Percentiles rank a stretch among this genome's conserved stretches.
These are phyloP conservation scores for Apteryx mantelli DNA, from an alignment of 2,113 vertebrate species.

Conservation along the genomic window DNA sequence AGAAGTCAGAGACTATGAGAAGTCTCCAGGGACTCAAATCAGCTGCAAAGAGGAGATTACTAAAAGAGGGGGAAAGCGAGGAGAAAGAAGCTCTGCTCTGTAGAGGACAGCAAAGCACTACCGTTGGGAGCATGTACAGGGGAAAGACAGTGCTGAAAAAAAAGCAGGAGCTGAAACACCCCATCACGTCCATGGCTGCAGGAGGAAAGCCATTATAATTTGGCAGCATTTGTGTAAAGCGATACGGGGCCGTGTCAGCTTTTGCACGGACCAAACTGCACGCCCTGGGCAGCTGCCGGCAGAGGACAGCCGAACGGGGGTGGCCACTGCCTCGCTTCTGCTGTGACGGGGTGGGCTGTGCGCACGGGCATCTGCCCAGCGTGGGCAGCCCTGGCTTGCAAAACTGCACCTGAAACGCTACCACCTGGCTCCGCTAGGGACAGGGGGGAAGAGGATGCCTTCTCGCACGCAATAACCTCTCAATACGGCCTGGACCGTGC, in stretches of 20 bases:
- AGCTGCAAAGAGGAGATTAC: neutral
- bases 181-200: neutral
- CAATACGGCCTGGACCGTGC: rapidly evolving
- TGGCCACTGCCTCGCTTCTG: neutral
- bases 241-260: rapidly evolving
- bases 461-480: neutral
- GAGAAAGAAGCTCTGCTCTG: neutral
- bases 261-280: neutral
- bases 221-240: neutral
- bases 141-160: neutral
- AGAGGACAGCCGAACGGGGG: neutral
- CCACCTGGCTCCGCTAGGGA: neutral
- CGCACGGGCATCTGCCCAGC: neutral
- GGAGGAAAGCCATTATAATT: neutral
- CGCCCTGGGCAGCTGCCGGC: neutral
- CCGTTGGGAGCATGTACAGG: neutral
- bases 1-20: conserved; percentile 16
- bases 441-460: neutral
- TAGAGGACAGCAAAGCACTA: conserved; percentile 38
- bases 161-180: neutral
- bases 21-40: neutral
- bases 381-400: neutral
- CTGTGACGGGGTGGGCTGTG: neutral
- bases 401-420: neutral
- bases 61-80: neutral